Evolutionary conservation across 1,140 invertebrate genomes (phyloP), one percentile per base, ranked within the genome.

Genomic region (Platorchestia sp.): DNA sequence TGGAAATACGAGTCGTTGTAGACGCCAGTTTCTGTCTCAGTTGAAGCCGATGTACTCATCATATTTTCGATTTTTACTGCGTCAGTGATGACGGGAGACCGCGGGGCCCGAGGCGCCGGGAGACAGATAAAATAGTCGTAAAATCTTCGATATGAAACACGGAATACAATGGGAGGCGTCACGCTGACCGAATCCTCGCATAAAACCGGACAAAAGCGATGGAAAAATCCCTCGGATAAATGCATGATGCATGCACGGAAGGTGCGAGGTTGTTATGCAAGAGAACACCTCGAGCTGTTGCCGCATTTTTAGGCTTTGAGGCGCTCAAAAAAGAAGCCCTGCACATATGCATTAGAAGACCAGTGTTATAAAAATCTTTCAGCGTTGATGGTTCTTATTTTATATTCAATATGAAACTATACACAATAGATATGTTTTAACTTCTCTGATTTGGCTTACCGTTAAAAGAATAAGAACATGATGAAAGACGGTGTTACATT

Each of bases 131-230:
- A 93, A 93, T 47, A 47, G 91, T 93, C 91, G 91, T 93, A 93
- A 93, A 93, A 93, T 93, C 91, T 93, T 93, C 91, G 91, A 93
- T 93, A 93, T 93, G 91, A 93, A 93, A 93, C 91, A 45, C 91
- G 91, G 91, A 93, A 44, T 93, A 93, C 91, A 93, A 93, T 93
- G 91, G 91, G 41, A 93, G 91, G 91, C 91, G 91, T 93, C 91
- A 45, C 44, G 91, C 91, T 93, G 91, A 93, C 91, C 91, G 91
- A 93, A 44, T 44, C 91, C 36, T 3, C 91, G 91, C 43, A 44
- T 44, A 45, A 93, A 93, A 93, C 91, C 91, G 91, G 91, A 93
- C 91, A 93, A 93, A 93, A 93, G 91, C 5, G 91, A 45, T 1
- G 87, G 43, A 44, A 89, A 86, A 89, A 89, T 89, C 87, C 36